Conservation (phyloP, 2,888 invertebrate genomes). For the Harpalus rufipes region DNA sequence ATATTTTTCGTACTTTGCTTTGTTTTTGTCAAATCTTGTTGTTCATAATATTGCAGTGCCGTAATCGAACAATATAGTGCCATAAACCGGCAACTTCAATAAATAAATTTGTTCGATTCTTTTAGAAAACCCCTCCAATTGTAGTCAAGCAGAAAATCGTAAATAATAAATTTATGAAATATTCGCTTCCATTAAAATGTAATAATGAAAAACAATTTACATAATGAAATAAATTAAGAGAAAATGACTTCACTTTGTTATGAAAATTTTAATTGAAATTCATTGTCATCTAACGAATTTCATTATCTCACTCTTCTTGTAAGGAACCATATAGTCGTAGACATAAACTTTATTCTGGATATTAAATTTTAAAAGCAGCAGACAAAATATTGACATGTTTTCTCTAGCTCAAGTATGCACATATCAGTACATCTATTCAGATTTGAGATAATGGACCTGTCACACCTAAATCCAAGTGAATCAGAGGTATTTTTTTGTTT, state of each 20-base stretch:
- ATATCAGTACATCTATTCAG: neutral
- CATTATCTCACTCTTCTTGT: neutral
- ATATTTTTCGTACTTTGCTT: too few relatives aligned
- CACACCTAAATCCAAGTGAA: neutral
- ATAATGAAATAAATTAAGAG: slow-evolving; percentile 46
- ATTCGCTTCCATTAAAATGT: neutral
- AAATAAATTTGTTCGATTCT: neutral
- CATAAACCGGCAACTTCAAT: neutral
- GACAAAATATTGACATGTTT: neutral
- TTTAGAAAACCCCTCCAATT: neutral
- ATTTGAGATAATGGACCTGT: neutral
- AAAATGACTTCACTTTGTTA: slow-evolving; percentile 20
- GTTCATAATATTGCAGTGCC: too few relatives aligned
- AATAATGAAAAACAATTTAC: slow-evolving; percentile 35
- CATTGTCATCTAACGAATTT: neutral
- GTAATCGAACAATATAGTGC: neutral
- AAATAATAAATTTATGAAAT: neutral
- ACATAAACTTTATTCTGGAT: neutral
- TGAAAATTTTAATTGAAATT: slow-evolving; percentile 43
- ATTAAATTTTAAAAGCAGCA: neutral
- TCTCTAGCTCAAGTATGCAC: neutral
- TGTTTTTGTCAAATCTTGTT: too few relatives aligned
- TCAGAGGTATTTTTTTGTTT: neutral
- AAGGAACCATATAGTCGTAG: neutral
- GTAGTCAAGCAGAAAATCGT: neutral